These are phyloP conservation scores for Keiferia lycopersicella DNA, from an alignment of 2,888 invertebrate species.

Conservation along the genomic window DNA sequence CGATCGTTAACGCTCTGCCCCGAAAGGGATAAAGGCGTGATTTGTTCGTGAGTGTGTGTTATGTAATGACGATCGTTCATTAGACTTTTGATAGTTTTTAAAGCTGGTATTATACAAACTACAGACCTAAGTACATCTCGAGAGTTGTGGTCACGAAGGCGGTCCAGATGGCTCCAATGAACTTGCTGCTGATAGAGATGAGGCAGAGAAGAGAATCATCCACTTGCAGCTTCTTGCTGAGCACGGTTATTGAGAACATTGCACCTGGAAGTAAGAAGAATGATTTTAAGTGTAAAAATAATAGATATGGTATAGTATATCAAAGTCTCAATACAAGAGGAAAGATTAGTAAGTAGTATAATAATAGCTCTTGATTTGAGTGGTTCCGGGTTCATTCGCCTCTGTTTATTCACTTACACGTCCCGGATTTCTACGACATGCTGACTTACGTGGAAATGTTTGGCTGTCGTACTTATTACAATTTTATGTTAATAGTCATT, in stretches of 20 bases:
- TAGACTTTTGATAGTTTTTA: no score
- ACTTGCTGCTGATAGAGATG: conserved; percentile 68
- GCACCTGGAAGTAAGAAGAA: conserved; percentile 56
- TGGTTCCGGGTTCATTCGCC: conserved; percentile 14
- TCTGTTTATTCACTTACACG: background rate
- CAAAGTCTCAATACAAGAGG: background rate
- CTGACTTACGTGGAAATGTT: background rate
- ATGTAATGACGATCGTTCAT: no score
- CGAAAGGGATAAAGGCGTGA: no score
- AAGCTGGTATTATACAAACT: no score
- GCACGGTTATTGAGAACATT: conserved; percentile 68
- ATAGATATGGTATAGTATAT: no score
- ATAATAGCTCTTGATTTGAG: background rate
- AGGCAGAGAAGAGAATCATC: conserved; percentile 69
- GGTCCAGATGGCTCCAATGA: conserved; percentile 68
- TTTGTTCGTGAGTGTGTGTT: no score
- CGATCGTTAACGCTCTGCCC: no score
- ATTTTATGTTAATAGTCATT: no score
- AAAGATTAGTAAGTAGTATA: background rate
- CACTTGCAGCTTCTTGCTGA: conserved; percentile 64
- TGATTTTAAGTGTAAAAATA: background rate
- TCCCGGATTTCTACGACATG: background rate
- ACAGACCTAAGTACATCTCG: conserved; percentile 70
- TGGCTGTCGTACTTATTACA: background rate
- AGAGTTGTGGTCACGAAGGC: conserved; percentile 66